Conservation (phyloP, 2,888 invertebrate species). For the Nematopogon swammerdamellus region DNA sequence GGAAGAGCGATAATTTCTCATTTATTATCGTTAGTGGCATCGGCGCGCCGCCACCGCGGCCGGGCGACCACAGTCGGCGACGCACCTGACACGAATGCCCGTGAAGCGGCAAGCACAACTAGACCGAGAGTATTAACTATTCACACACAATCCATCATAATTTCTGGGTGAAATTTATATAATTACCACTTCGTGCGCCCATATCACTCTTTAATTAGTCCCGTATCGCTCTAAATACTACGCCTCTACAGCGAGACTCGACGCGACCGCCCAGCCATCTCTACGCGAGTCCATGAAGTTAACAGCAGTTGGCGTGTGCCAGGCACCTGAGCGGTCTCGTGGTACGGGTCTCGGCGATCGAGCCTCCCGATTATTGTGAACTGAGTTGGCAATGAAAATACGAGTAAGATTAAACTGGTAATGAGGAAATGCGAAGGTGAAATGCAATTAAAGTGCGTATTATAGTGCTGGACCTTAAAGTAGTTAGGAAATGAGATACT, state of each 20-base stretch:
- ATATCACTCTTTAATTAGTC: conserved; percentile 35
- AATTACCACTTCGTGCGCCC: conserved; percentile 24
- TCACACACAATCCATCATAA: conserved; percentile 46
- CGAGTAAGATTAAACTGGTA: too few relatives aligned
- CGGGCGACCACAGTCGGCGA: too few relatives aligned
- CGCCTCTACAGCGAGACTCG: conserved; percentile 9
- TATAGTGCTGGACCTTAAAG: too few relatives aligned
- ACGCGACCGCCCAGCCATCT: neutral
- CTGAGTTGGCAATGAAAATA: too few relatives aligned
- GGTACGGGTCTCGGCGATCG: too few relatives aligned
- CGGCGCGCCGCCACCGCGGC: neutral
- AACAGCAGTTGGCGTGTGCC: too few relatives aligned
- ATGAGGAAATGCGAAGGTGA: too few relatives aligned
- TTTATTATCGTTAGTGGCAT: neutral
- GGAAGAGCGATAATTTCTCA: neutral
- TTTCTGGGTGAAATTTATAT: conserved; percentile 47
- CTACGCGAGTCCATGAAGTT: too few relatives aligned
- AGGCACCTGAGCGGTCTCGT: too few relatives aligned
- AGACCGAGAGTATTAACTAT: conserved; percentile 29
- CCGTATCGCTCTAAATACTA: conserved; percentile 38
- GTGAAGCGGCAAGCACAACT: neutral
- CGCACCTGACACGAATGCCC: neutral
- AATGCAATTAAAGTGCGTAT: too few relatives aligned
- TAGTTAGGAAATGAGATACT: too few relatives aligned
- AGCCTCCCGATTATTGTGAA: too few relatives aligned